A percentile compares a stretch with the other conserved stretches of the same genome.
Conservation (phyloP, 2,797 vertebrate species). For the Fistularia tabacaria region DNA sequence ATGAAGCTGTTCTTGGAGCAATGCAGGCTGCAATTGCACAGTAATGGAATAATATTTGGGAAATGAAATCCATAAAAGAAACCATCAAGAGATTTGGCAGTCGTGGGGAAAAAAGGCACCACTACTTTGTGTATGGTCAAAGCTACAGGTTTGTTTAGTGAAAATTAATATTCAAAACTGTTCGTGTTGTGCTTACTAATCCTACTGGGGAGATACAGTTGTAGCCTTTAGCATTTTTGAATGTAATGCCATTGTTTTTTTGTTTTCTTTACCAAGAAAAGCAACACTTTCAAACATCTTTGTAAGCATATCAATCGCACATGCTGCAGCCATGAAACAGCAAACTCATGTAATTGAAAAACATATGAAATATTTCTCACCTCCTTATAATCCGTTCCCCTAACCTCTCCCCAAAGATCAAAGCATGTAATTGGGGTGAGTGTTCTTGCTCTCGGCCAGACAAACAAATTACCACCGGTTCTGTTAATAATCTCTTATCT, state of each 20-base stretch:
- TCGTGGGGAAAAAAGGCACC: neutral
- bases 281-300: conserved; percentile 20
- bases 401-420: conserved; percentile 13
- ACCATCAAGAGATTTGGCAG: conserved; percentile 2
- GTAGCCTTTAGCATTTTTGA: conserved; percentile 14
- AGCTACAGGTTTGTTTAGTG: conserved; percentile 3
- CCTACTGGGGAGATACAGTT: conserved; percentile 18
- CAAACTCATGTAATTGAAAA: conserved; percentile 4
- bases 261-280: conserved; percentile 17
- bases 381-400: conserved; percentile 23
- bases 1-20: no score
- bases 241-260: conserved; percentile 10
- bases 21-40: no score
- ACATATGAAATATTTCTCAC: conserved; percentile 21
- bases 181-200: conserved; percentile 21
- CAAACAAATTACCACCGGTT: conserved; percentile 30
- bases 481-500: conserved; percentile 20
- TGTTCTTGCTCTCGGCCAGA: conserved; percentile 27
- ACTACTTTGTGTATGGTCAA: neutral
- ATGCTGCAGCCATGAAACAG: conserved; percentile 6
- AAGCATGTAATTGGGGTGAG: conserved; percentile 32
- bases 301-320: conserved; percentile 17
- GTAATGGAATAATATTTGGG: neutral
- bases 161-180: conserved; percentile 16
- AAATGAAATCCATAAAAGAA: conserved; percentile 14